Evolutionary conservation across 2,888 invertebrate genomes (phyloP), one percentile per base, ranked within the genome.

Genomic region (Parasteatoda lunata): DNA sequence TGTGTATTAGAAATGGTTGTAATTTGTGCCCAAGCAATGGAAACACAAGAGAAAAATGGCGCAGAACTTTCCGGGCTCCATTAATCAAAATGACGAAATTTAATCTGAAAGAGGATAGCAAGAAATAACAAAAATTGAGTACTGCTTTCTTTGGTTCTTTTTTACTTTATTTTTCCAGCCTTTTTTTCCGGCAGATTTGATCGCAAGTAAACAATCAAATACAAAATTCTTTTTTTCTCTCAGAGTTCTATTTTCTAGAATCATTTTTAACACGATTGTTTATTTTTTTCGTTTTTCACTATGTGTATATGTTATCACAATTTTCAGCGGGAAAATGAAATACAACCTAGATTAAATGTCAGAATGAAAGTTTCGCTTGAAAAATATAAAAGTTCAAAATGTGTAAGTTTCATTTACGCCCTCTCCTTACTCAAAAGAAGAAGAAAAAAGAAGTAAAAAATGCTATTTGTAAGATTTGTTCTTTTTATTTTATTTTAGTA

Each of bases 201-300:
- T 82, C 82, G 76, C 82, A 49, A 75, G 30, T n/a, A 66, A 82
- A 82, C 76, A 82, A 76, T 82, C 82, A 82, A 82, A 82, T 76
- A 82, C 68, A 68, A 76, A 76, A 82, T 82, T 76, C 52, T 82
- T 64, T 15, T 80, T 65, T 80, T 80, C 64, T 80, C 68, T 80
- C 51, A 49, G 30, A 30, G 30, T 48, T 79, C 64, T 54, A 13
- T 47, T 30, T 47, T 52, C n/a, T 48, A 5, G 65, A 45, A 48
- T 52, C 51, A 49, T 70, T 48, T 52, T 59, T 59, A 30, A 30
- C 30, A 30, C 30, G 30, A 30, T 30, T 30, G 30, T 30, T 30
- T 30, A 30, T 30, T 30, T 30, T 30, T 30, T 30, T 30, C 30
- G 30, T 30, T 30, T 30, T 30, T 30, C 30, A 1, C 30, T 30